Conservation (phyloP, 2,888 invertebrate genomes). For the Nectonema munidae region DNA sequence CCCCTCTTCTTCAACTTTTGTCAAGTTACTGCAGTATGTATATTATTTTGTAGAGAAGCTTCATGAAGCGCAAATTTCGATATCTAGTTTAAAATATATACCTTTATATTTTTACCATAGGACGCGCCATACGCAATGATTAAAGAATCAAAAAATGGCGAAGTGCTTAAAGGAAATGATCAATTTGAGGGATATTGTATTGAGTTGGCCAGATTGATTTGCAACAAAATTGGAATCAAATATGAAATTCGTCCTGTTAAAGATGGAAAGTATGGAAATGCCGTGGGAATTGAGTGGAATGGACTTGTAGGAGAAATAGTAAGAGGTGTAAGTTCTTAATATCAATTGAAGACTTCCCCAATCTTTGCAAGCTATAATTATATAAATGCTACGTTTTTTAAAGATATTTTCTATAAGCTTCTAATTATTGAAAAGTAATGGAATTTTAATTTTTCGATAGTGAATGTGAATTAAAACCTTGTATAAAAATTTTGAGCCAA, state of each 20-base stretch:
- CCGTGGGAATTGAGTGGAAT: constrained; percentile 37
- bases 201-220: constrained; percentile 48
- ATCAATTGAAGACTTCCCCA: constrained; percentile 25
- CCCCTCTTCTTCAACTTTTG: too few relatives aligned
- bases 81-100: too few relatives aligned
- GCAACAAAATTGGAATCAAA: constrained; percentile 43
- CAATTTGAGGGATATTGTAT: constrained; percentile 61
- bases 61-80: too few relatives aligned
- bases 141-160: constrained; percentile 32
- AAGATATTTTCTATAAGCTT: too few relatives aligned
- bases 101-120: constrained; percentile 22
- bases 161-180: constrained; percentile 37
- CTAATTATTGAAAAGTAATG: too few relatives aligned
- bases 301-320: constrained; percentile 48
- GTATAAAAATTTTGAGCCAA: too few relatives aligned
- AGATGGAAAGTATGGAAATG: constrained; percentile 50
- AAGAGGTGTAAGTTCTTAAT: constrained; percentile 35
- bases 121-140: constrained; percentile 60
- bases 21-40: too few relatives aligned
- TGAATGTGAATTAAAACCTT: too few relatives aligned
- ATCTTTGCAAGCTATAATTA: constrained; percentile 22
- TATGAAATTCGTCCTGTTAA: constrained; percentile 51
- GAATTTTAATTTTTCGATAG: too few relatives aligned
- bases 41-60: too few relatives aligned
- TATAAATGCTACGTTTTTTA: too few relatives aligned